These are phyloP conservation scores for Theonella swinhoei DNA, from an alignment of 37 sponge, comb jelly and placozoan genomes.

Conservation along the genomic window DNA sequence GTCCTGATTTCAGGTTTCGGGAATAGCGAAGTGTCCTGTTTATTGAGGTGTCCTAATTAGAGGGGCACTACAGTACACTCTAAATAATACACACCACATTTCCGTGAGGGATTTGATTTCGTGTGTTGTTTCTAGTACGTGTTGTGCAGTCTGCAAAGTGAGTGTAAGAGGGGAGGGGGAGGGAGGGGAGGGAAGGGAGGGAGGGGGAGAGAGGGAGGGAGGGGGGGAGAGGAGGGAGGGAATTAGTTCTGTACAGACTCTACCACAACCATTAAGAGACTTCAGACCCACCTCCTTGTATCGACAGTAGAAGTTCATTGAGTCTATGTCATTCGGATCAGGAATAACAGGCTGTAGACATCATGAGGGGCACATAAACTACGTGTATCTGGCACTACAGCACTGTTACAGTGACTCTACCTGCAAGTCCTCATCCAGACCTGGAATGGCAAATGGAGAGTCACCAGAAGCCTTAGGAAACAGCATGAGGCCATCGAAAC, in stretches of 20 bases:
- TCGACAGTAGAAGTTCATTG: neutral
- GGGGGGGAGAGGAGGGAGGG: neutral
- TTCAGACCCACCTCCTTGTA: neutral
- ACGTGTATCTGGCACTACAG: neutral
- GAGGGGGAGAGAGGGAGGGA: neutral
- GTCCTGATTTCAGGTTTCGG: too few species aligned
- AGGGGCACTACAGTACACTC: too few species aligned
- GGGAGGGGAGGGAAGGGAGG: neutral
- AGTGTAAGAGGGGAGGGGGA: neutral
- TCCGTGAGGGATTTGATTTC: neutral
- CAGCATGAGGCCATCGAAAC: neutral
- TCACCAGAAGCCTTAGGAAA: neutral
- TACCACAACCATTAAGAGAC: too few species aligned
- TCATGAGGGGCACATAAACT: neutral
- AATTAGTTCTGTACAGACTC: too few species aligned
- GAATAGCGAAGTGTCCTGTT: too few species aligned
- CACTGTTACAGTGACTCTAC: neutral
- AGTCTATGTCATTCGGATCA: neutral
- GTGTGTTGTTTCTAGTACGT: neutral
- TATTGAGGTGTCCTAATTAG: too few species aligned
- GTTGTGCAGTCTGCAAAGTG: neutral
- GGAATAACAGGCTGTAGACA: conserved; percentile 45
- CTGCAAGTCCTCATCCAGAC: neutral
- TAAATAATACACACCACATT: too few species aligned
- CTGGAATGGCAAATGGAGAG: neutral